These are phyloP conservation scores for Bugulina stolonifera DNA, from an alignment of 2,888 invertebrate species.

Conservation along the genomic window DNA sequence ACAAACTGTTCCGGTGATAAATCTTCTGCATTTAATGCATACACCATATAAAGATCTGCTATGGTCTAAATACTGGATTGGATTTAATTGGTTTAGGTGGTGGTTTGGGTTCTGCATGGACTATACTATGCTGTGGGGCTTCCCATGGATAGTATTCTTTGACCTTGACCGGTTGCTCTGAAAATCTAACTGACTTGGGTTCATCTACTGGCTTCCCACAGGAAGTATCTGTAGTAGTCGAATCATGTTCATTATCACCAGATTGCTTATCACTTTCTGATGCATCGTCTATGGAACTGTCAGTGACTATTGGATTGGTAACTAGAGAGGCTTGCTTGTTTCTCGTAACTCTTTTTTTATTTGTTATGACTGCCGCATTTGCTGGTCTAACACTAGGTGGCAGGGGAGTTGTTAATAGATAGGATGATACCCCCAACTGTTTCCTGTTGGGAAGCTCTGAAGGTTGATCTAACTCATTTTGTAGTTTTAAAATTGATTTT, in stretches of 20 bases:
- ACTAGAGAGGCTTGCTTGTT: not conserved
- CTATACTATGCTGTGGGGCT: slow-evolving; percentile 1
- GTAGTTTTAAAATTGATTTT: not conserved
- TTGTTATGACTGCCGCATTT: not conserved
- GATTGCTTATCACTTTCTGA: slow-evolving; percentile 14
- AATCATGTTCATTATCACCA: not conserved
- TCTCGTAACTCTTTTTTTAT: not conserved
- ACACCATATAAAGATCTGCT: too few species aligned
- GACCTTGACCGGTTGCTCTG: slow-evolving; percentile 13
- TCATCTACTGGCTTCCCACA: not conserved
- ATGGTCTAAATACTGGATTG: not conserved
- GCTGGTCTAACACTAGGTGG: not conserved
- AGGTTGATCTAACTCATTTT: too few species aligned
- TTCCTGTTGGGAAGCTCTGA: not conserved
- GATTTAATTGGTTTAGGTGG: not conserved
- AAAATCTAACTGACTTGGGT: not conserved
- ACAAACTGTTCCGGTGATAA: too few species aligned
- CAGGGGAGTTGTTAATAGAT: not conserved
- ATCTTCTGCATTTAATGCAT: too few species aligned
- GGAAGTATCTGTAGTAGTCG: not conserved
- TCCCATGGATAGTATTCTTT: slow-evolving; percentile 25
- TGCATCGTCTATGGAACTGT: not conserved
- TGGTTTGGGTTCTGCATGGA: not conserved
- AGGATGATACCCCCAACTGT: not conserved
- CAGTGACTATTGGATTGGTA: not conserved